phyloP scores from a whole-genome alignment of 2,113 vertebrate species.

The Hippoglossus stenolepis region DNA sequence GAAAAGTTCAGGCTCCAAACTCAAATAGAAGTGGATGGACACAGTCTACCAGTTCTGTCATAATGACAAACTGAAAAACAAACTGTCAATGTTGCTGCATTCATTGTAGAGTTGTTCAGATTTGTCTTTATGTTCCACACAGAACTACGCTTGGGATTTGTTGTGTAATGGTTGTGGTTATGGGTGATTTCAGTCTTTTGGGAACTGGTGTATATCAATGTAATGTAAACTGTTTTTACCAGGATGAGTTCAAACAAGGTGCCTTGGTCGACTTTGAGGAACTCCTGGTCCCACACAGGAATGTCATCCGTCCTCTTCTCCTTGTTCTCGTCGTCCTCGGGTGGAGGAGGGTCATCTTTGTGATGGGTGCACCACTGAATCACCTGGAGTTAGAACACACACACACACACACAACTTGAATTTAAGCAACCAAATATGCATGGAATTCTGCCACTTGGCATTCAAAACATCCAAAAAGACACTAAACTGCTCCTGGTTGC shows the following conservation, averaged over 20 bases:
- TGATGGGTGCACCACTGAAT: conserved; percentile 99
- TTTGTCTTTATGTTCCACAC: too few species aligned
- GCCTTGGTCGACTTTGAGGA: conserved; percentile 99
- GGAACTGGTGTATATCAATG: not conserved
- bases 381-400: conserved; percentile 81
- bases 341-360: conserved; percentile 98
- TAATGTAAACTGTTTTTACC: conserved; percentile 79
- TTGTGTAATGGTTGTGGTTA: too few species aligned
- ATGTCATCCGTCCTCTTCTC: conserved; percentile 99
- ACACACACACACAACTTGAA: not conserved
- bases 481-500: too few species aligned
- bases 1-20: too few species aligned
- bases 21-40: too few species aligned
- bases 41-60: too few species aligned
- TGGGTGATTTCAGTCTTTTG: too few species aligned
- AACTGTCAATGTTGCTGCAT: too few species aligned
- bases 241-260: conserved; percentile 99
- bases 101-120: too few species aligned
- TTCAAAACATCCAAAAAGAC: not conserved
- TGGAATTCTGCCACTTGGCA: not conserved
- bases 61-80: too few species aligned
- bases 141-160: too few species aligned
- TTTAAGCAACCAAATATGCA: not conserved
- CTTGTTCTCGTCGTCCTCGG: conserved; percentile 99
- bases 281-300: conserved; percentile 99